A percentile compares a stretch with the other conserved stretches of the same genome.
Conservation (phyloP, 2,888 invertebrate species). For the Trissolcus japonicus region DNA sequence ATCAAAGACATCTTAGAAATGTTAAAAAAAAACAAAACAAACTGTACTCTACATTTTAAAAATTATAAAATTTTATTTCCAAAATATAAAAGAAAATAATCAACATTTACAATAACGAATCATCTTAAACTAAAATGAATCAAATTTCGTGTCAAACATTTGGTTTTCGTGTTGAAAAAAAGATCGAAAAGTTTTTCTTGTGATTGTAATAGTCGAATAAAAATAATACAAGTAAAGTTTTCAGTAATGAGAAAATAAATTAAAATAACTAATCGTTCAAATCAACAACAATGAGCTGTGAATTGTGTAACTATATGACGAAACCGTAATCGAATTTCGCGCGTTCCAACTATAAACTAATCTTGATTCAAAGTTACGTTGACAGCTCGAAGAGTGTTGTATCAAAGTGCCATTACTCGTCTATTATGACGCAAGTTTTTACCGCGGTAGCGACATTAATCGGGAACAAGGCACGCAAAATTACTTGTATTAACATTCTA, state of each 20-base stretch:
- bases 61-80: too few species aligned
- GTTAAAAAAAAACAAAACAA: too few species aligned
- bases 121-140: too few species aligned
- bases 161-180: too few species aligned
- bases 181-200: too few species aligned
- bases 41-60: too few species aligned
- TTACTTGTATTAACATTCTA: constrained; percentile 64
- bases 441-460: constrained; percentile 50
- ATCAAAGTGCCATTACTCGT: constrained; percentile 47
- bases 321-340: constrained; percentile 40
- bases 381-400: constrained; percentile 46
- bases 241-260: neutral
- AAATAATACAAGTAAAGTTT: neutral
- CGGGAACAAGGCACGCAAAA: constrained; percentile 46
- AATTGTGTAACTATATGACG: constrained; percentile 16
- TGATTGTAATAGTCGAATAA: too few species aligned
- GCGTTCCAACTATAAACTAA: constrained; percentile 40
- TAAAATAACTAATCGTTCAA: constrained; percentile 9
- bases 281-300: constrained; percentile 4
- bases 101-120: too few species aligned
- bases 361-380: constrained; percentile 46
- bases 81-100: too few species aligned
- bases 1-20: constrained; percentile 21
- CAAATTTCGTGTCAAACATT: too few species aligned
- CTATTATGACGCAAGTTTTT: constrained; percentile 52